Evolutionary conservation across 1,140 invertebrate species (phyloP).

Genomic region (Melitaea cinxia): DNA sequence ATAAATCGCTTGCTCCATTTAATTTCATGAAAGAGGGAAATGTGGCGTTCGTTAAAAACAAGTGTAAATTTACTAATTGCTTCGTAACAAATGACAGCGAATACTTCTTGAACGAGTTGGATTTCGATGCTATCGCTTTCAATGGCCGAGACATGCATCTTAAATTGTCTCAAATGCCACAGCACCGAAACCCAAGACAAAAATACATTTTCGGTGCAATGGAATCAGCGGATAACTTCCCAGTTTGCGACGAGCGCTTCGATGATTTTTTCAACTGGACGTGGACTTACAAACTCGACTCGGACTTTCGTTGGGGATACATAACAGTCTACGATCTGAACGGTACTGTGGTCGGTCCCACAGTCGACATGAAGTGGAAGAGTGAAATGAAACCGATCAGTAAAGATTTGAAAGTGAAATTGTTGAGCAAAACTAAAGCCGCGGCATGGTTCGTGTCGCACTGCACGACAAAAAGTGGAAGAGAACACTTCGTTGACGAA

Average conservation of each 20-base stretch:
- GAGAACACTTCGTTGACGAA: constrained; percentile 41
- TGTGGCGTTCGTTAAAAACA: constrained; percentile 46
- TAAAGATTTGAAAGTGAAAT: constrained; percentile 46
- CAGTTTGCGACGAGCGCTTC: constrained; percentile 45
- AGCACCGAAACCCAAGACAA: constrained; percentile 45
- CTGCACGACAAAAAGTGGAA: constrained; percentile 41
- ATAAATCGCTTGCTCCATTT: constrained; percentile 43
- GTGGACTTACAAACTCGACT: constrained; percentile 85
- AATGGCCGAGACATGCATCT: constrained; percentile 48
- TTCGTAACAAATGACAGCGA: constrained; percentile 43
- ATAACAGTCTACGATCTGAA: constrained; percentile 56
- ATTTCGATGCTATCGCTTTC: constrained; percentile 61
- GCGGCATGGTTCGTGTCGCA: constrained; percentile 58
- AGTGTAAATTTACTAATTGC: constrained; percentile 54
- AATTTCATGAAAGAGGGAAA: constrained; percentile 46
- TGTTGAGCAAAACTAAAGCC: constrained; percentile 49
- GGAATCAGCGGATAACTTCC: constrained; percentile 63
- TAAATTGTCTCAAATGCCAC: constrained; percentile 39
- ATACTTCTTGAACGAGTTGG: constrained; percentile 34
- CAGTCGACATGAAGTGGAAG: constrained; percentile 52
- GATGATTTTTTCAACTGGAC: constrained; percentile 84
- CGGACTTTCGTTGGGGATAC: constrained; percentile 84
- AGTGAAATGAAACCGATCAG: constrained; percentile 51
- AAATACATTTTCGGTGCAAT: constrained; percentile 68
- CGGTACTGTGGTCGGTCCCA: constrained; percentile 57